A percentile compares a stretch with the other conserved stretches of the same genome.
phyloP scores from a whole-genome alignment of 2,113 vertebrate genomes.

The Myocastor coypus region DNA sequence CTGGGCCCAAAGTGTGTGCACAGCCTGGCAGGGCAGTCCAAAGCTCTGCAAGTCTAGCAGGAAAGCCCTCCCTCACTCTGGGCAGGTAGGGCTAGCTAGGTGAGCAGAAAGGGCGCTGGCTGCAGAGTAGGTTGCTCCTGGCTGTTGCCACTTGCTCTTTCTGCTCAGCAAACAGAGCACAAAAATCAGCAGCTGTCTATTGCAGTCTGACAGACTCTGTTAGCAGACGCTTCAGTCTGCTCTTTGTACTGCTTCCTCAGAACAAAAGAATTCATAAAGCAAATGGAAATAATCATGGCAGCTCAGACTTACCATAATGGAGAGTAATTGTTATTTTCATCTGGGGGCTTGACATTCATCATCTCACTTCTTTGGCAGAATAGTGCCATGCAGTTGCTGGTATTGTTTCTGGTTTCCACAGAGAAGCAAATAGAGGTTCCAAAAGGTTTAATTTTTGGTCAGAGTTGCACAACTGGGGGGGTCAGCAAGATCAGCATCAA shows the following conservation, averaged over 20 bases:
- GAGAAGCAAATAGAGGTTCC: not conserved
- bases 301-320: not conserved
- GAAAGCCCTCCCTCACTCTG: not conserved
- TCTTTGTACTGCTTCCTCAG: not conserved
- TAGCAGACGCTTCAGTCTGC: not conserved
- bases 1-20: not conserved
- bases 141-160: not conserved
- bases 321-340: slow-evolving; percentile 37
- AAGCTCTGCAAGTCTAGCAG: no score
- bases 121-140: accelerated
- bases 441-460: not conserved
- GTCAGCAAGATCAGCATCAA: not conserved
- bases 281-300: slow-evolving; percentile 22
- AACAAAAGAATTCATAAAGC: slow-evolving; percentile 46
- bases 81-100: not conserved
- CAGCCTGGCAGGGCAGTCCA: not conserved
- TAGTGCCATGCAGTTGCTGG: not conserved
- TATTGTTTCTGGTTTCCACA: not conserved
- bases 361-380: not conserved
- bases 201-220: not conserved
- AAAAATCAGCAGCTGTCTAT: not conserved
- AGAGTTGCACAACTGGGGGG: not conserved
- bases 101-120: not conserved
- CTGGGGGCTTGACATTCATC: not conserved
- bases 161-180: not conserved